Base-by-base conservation (phyloP, 2,113 vertebrate species). In the Hyperopisus bebe region DNA sequence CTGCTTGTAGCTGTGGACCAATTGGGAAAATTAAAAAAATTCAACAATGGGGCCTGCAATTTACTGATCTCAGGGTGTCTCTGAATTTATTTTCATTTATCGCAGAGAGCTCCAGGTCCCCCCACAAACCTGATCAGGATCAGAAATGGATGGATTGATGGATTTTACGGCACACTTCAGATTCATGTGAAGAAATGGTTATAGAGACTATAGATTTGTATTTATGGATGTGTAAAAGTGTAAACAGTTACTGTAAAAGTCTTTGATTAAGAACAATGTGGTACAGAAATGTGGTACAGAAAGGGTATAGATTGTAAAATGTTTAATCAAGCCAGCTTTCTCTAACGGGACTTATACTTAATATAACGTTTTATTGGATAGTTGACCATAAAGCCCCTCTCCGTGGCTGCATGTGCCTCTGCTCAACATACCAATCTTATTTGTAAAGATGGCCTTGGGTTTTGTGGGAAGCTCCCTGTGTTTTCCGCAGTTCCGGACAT, bases 401-500 rank as follows among this genome's bases (percentile, higher is more conserved):
- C 31, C 66, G 11, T 77, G 48, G 17, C 27, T 19, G 17, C 42
- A 39, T 77, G 88, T 90, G 55, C 70, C 19, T 87, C 47, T 83
- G 66, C 88, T 86, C 91, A 62, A 48, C 88, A 85, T 51, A 80
- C 83, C 82, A 70, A 3, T 89, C 83, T 88, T 58, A 48, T 51
- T 89, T 88, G 88, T 44, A 53, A 58, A 89, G 88, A 90, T 39
- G 89, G 51, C 83, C 88, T 87, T 87, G 66, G 50, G 50, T 90
- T 91, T 91, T 84, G 90, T 88, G 58, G 77, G 48, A 88, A 89
- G 66, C 53, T 89, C 47, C 87, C 13, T 62, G 35, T 53, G 24
- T 53, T 92, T 90, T 93, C 92, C 89, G 92, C 91, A 92, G 93
- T 94, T 94, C 92, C 91, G 91, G 91, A 90, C 90, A 93, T 95